These are phyloP conservation scores for Stenolophus ochropezus DNA, from an alignment of 2,888 invertebrate genomes.

Conservation along the genomic window DNA sequence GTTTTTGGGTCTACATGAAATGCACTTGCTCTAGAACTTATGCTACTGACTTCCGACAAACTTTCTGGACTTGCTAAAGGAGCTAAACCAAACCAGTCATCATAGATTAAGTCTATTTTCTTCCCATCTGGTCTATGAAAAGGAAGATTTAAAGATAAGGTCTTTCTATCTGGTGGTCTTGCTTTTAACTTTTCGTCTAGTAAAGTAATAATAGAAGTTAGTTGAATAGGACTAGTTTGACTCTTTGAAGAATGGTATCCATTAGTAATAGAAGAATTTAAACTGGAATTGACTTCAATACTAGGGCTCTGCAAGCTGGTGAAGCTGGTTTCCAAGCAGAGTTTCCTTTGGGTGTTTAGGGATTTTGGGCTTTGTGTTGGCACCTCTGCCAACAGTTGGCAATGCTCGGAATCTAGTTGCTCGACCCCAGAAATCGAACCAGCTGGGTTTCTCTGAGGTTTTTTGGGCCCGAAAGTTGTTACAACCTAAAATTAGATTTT, in stretches of 20 bases:
- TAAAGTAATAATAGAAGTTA: slow-evolving; percentile 63
- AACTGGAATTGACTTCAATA: slow-evolving; percentile 65
- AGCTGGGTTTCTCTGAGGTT: slow-evolving; percentile 78
- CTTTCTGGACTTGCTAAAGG: slow-evolving; percentile 90
- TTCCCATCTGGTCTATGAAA: slow-evolving; percentile 55
- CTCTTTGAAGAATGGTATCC: slow-evolving; percentile 70
- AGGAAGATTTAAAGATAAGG: slow-evolving; percentile 52
- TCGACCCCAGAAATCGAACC: slow-evolving; percentile 69
- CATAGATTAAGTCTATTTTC: slow-evolving; percentile 76
- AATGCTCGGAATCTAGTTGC: slow-evolving; percentile 62
- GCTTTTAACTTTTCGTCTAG: slow-evolving; percentile 60
- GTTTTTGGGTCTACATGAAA: slow-evolving; percentile 69
- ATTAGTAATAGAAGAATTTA: slow-evolving; percentile 70
- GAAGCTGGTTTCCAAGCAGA: slow-evolving; percentile 86
- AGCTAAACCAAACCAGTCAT: slow-evolving; percentile 82
- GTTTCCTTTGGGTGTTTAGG: slow-evolving; percentile 63
- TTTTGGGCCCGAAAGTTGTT: slow-evolving; percentile 86
- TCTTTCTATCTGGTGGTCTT: slow-evolving; percentile 43
- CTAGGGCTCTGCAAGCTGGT: slow-evolving; percentile 79
- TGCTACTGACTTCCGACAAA: slow-evolving; percentile 86
- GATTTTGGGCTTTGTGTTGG: slow-evolving; percentile 61
- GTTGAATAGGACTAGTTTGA: slow-evolving; percentile 68
- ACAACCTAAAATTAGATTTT: slow-evolving; percentile 78
- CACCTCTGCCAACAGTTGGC: slow-evolving; percentile 61
- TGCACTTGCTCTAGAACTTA: slow-evolving; percentile 81